A percentile compares a stretch with the other conserved stretches of the same genome.
These are phyloP conservation scores for Hassar affinis DNA, from an alignment of 2,113 vertebrate genomes.

Conservation along the genomic window DNA sequence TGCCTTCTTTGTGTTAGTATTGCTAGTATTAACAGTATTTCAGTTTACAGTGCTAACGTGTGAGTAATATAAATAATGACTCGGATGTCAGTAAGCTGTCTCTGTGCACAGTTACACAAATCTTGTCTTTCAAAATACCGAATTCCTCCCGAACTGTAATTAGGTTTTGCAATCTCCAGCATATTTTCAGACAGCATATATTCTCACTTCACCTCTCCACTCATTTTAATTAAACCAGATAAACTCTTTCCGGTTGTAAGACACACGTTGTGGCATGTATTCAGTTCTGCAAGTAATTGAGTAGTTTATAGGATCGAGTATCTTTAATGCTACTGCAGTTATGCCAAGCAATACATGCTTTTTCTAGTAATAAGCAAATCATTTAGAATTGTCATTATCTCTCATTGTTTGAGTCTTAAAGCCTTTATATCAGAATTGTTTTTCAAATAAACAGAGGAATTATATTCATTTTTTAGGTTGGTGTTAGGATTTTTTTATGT, in stretches of 20 bases:
- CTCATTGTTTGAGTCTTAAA: constrained; percentile 15
- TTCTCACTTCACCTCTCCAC: neutral
- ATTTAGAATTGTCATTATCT: too few relatives aligned
- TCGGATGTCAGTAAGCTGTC: neutral
- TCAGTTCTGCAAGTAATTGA: constrained; percentile 41
- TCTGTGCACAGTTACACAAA: neutral
- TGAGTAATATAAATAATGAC: neutral
- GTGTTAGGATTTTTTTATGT: neutral
- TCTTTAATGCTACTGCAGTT: constrained; percentile 29
- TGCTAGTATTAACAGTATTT: too few relatives aligned
- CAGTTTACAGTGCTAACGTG: too few relatives aligned
- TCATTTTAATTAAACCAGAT: constrained; percentile 35
- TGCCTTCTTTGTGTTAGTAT: neutral
- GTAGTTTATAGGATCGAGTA: constrained; percentile 35
- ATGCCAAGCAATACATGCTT: constrained; percentile 21
- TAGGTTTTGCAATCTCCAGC: neutral
- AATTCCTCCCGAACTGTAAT: neutral
- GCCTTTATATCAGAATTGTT: neutral
- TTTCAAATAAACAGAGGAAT: neutral
- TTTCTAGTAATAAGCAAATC: too few relatives aligned
- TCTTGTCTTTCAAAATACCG: neutral
- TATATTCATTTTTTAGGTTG: neutral
- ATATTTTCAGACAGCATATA: neutral
- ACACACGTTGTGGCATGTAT: constrained; percentile 24
- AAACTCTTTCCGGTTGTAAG: constrained; percentile 12